A percentile compares a stretch with the other conserved stretches of the same genome.
These are phyloP conservation scores for Lutjanus campechanus DNA, from an alignment of 2,797 vertebrate genomes.

Conservation along the genomic window DNA sequence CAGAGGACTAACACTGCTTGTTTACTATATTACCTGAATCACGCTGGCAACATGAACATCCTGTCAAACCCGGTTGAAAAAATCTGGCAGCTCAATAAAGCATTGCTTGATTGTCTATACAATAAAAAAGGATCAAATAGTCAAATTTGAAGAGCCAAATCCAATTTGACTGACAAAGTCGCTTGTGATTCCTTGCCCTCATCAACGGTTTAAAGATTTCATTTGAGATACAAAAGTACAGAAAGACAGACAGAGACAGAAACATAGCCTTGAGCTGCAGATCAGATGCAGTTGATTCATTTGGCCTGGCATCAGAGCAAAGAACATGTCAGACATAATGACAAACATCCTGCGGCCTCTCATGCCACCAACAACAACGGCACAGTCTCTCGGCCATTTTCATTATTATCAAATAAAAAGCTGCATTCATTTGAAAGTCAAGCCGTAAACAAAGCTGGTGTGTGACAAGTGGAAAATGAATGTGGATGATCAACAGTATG, in stretches of 20 bases:
- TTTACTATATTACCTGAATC: no score
- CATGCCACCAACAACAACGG: neutral
- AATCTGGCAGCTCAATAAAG: no score
- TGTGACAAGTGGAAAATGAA: neutral
- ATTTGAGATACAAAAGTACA: neutral
- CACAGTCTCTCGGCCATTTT: neutral
- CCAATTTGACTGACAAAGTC: no score
- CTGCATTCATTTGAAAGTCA: slow-evolving; percentile 1
- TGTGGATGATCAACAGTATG: neutral
- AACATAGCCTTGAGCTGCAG: slow-evolving; percentile 32
- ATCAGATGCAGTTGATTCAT: slow-evolving; percentile 22
- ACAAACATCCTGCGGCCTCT: slow-evolving; percentile 40
- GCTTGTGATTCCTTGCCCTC: neutral
- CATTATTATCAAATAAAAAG: slow-evolving; percentile 10
- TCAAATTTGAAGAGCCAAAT: no score
- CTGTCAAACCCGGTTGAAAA: no score
- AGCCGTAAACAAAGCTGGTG: neutral
- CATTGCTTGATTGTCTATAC: no score
- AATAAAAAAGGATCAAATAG: no score
- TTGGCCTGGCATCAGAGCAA: slow-evolving; percentile 17
- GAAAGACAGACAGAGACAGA: slow-evolving; percentile 3
- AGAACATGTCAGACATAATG: slow-evolving; percentile 7
- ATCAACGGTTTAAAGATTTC: neutral
- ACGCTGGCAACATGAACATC: no score
- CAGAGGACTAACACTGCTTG: no score